phyloP scores from a whole-genome alignment of 2,888 invertebrate species.

The Agrochola lota region DNA sequence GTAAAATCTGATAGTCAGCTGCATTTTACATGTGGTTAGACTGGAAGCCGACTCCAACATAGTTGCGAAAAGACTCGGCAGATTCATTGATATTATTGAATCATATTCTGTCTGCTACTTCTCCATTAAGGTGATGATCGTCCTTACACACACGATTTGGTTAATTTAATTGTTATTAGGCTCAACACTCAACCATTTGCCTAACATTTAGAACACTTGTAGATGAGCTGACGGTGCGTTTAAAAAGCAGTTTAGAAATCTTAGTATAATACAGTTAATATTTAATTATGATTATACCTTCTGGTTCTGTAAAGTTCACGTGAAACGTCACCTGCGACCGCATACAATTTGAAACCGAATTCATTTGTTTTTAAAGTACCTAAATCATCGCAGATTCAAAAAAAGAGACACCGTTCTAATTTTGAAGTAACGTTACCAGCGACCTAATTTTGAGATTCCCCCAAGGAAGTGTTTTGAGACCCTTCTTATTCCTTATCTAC shows the following conservation, averaged over 20 bases:
- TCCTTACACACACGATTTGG: background rate
- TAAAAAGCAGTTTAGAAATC: background rate
- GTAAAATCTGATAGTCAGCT: background rate
- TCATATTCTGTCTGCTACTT: background rate
- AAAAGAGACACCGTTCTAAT: background rate
- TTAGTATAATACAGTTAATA: background rate
- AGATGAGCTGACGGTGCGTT: background rate
- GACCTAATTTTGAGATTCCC: background rate
- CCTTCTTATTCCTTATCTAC: background rate
- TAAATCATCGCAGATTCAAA: background rate
- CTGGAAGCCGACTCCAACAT: background rate
- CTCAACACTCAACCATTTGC: background rate
- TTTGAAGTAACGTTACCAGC: background rate
- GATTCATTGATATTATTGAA: background rate
- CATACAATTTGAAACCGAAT: background rate
- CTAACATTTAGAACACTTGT: background rate
- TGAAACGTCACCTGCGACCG: background rate
- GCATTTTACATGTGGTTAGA: background rate
- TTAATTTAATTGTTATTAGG: slow-evolving; percentile 3
- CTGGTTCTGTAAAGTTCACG: background rate
- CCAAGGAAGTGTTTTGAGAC: background rate
- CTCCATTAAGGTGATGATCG: background rate
- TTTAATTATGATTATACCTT: background rate
- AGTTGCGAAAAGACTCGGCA: background rate
- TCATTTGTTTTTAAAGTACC: background rate